A percentile compares a stretch with the other conserved stretches of the same genome.
Evolutionary conservation across 2,888 invertebrate genomes (phyloP).

Genomic region (Chrysotoxum bicinctum): DNA sequence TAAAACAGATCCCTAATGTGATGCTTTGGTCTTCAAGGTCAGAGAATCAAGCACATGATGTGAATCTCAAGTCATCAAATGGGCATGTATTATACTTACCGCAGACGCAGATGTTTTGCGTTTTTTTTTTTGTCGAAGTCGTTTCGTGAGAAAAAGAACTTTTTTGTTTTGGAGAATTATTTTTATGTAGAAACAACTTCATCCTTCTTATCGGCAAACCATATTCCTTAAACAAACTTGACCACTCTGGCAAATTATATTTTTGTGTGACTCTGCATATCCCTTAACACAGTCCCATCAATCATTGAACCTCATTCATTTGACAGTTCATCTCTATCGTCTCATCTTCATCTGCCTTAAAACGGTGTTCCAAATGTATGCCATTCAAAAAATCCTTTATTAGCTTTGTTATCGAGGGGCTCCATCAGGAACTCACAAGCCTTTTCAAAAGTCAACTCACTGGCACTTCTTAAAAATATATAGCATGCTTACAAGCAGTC

Average conservation of each 20-base stretch:
- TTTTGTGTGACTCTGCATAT: background rate
- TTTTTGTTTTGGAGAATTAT: background rate
- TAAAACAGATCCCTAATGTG: conserved; percentile 28
- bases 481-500: conserved; percentile 32
- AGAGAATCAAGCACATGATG: conserved; percentile 21
- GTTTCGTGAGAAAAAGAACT: background rate
- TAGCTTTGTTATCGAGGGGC: background rate
- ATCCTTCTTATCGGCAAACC: background rate
- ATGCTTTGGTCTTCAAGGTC: conserved; percentile 36
- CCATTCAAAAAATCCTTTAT: conserved; percentile 17
- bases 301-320: background rate
- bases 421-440: background rate
- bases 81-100: background rate
- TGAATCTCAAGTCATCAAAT: conserved; percentile 19
- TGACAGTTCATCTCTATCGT: background rate
- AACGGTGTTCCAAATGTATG: background rate
- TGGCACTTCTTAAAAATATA: conserved; percentile 15
- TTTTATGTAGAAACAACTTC: background rate
- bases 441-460: background rate
- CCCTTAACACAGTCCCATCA: conserved; percentile 1
- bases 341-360: background rate
- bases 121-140: background rate
- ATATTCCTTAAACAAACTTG: background rate
- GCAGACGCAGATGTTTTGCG: background rate
- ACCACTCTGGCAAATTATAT: background rate